Base-by-base conservation (phyloP, 2,888 invertebrate species). In the Nasonovia ribisnigri region DNA sequence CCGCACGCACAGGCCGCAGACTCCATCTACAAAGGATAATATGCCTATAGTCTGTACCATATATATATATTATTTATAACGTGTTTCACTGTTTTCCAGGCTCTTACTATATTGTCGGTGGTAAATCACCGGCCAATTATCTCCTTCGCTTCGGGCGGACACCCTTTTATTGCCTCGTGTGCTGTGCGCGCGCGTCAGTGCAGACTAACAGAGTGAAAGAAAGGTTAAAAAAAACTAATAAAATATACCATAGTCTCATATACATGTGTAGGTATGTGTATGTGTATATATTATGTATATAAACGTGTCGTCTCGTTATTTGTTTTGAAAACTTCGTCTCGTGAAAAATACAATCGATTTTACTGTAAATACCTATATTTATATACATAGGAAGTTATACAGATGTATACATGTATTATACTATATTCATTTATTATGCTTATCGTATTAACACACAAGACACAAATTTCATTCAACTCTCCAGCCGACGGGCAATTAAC, bases 121-220 rank as follows among this genome's bases (percentile, higher is more conserved):
- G 93, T 93, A 93, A 93, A 93, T 93, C 93, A 93, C 90, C 84
- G 93, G 90, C 84, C 93, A 93, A 93, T 93, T 93, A 93, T 93
- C 93, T 90, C 46, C 48, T 60, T 60, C 36, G 60, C 93, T 42
- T 67, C 93, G 84, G 93, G 93, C 84, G 24, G 60, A 90, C 89
- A 90, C 90, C 84, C 93, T 90, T 90, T 93, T 93, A 93, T 93
- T 90, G 90, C 90, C 42, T 60, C 42, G 67, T 24, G 60, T 36
- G n/a, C 43, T 60, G 48, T 48, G 87, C 48, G n/a, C 87, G 86
- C 87, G 60, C 67, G 84, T 36, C 46, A 43, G 20, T 13, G 42
- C 43, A 16, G n/a, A 54, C 3, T 26, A 36, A 26, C 77, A 77
- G 77, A 77, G 77, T 46, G 46, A 26, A 36, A 87, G 46, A 46